Conservation (phyloP, 2,888 invertebrate genomes). For the Amphipoea lucens region DNA sequence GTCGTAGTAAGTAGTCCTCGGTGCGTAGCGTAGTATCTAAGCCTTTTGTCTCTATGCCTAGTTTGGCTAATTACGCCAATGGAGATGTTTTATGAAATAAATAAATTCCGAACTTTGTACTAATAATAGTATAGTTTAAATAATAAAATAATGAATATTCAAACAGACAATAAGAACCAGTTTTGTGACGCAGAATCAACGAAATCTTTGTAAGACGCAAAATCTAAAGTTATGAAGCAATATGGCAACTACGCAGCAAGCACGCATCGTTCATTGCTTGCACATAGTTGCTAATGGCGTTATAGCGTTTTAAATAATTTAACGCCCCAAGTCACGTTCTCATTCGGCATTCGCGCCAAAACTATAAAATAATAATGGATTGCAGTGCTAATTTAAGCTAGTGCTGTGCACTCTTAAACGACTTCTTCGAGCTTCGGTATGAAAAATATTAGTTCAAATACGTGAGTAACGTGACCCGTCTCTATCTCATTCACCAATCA, state of each 20-base stretch:
- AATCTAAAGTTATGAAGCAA: conserved; percentile 38
- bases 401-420: conserved; percentile 25
- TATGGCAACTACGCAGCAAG: conserved; percentile 56
- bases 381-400: conserved; percentile 18
- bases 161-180: conserved; percentile 16
- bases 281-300: conserved; percentile 66
- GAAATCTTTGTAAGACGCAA: conserved; percentile 42
- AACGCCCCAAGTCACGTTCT: conserved; percentile 66
- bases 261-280: conserved; percentile 56
- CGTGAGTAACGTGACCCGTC: not conserved
- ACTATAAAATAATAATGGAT: conserved; percentile 53
- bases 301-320: conserved; percentile 60
- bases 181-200: conserved; percentile 31
- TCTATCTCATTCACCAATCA: conserved; percentile 24
- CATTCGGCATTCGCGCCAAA: conserved; percentile 66
- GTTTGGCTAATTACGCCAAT: not conserved
- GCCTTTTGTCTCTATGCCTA: not conserved
- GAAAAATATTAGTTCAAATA: conserved; percentile 23
- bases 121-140: not conserved
- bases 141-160: conserved; percentile 22
- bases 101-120: not conserved
- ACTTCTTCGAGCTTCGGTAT: too few species aligned
- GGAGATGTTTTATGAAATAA: not conserved
- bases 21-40: not conserved
- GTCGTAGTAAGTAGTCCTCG: not conserved